phyloP scores from a whole-genome alignment of 2,888 invertebrate species.

The Andrena haemorrhoa region DNA sequence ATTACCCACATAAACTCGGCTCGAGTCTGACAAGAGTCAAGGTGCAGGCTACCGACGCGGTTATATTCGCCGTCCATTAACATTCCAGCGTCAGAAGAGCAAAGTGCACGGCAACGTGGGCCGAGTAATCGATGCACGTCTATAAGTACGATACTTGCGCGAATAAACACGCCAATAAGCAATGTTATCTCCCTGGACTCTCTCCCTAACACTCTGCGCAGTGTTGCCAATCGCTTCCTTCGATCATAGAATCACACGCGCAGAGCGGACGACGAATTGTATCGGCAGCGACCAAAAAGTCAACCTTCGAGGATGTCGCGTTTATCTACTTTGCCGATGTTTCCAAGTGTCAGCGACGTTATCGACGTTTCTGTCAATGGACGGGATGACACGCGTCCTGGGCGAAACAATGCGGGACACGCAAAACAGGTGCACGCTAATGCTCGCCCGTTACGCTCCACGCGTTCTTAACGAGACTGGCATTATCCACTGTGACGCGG shows the following conservation, averaged over 20 bases:
- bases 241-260: too few species aligned
- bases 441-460: conserved; percentile 18
- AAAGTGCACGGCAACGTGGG: conserved; percentile 29
- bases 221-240: too few species aligned
- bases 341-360: conserved; percentile 23
- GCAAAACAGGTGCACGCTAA: neutral
- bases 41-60: conserved; percentile 33
- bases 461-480: conserved; percentile 27
- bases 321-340: neutral
- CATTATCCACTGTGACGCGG: conserved; percentile 17
- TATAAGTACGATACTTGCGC: conserved; percentile 8
- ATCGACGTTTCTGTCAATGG: conserved; percentile 55
- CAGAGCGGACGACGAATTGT: too few species aligned
- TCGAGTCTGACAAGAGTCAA: conserved; percentile 52
- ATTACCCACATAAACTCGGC: conserved; percentile 48
- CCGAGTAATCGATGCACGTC: conserved; percentile 41
- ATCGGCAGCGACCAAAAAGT: too few species aligned
- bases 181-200: neutral
- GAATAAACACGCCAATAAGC: neutral
- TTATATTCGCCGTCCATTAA: conserved; percentile 54
- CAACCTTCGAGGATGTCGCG: too few species aligned
- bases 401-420: conserved; percentile 28
- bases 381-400: conserved; percentile 1
- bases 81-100: conserved; percentile 46
- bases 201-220: too few species aligned